Evolutionary conservation across 2,888 invertebrate genomes (phyloP), one percentile per base, ranked within the genome.

Genomic region (Trypoxylon attenuatum): DNA sequence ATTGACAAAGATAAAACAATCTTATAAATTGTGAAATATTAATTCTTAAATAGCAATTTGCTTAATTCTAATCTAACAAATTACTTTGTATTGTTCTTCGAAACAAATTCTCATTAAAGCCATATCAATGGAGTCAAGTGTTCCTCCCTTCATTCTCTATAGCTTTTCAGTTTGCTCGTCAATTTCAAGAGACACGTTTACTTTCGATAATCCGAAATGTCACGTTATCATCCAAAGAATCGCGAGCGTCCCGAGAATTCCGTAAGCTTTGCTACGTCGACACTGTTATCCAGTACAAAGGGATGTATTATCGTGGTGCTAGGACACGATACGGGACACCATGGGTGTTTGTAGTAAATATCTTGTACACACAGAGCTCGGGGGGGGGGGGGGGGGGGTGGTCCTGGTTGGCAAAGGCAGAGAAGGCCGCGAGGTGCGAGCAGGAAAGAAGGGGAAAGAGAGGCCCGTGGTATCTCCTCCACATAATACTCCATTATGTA

Each of bases 401-500:
- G 25, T n/a, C n/a, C n/a, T n/a, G n/a, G n/a, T n/a, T n/a, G n/a
- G n/a, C n/a, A n/a, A n/a, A n/a, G n/a, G n/a, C n/a, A 10, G 4
- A 10, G 13, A 33, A 25, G 25, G 4, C 5, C 8, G 25, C 25
- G 25, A 8, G n/a, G 25, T 8, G 5, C 50, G 63, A 52, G 55
- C 46, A 51, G 52, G 46, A 21, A 38, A 1, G 25, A 21, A 50
- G 46, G 65, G 49, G 58, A 52, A 49, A 63, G 46, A 68, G 70
- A 69, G 63, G 59, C 54, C 66, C 69, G 72, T 67, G 79, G 79
- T 83, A 84, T 83, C 84, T 82, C 75, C 69, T 59, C 71, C 78
- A 74, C 79, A 84, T 84, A 84, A 84, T 84, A 84, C 82, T 75
- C 82, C 79, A 84, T 84, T 84, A 84, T 84, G 78, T 79, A 76